phyloP scores from a whole-genome alignment of 2,113 vertebrate species.

The Neotragus pygmaeus region DNA sequence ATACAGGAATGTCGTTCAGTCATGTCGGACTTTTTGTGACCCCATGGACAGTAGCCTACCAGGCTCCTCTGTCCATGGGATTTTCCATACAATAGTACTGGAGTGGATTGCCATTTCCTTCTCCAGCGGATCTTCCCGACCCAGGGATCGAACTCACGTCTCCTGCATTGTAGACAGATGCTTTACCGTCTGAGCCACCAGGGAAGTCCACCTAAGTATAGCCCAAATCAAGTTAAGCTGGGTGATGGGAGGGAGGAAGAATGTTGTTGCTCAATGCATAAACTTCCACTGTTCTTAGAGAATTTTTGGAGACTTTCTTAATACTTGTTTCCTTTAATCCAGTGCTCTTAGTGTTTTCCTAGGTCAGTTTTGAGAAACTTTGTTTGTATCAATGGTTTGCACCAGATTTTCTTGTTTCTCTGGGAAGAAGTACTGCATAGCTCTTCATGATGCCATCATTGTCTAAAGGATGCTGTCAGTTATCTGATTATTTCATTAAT shows the following conservation, averaged over 20 bases:
- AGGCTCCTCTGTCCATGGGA: neutral
- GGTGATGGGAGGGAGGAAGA: rapidly evolving
- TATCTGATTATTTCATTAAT: conserved; percentile 13
- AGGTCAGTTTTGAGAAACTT: neutral
- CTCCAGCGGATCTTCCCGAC: neutral
- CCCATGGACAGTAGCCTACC: neutral
- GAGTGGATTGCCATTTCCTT: neutral
- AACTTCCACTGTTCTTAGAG: neutral
- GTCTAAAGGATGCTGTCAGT: neutral
- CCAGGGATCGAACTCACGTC: rapidly evolving
- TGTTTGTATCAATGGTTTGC: neutral
- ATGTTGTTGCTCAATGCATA: neutral
- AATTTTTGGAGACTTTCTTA: neutral
- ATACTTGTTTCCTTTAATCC: neutral
- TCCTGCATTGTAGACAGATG: neutral
- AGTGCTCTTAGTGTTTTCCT: neutral
- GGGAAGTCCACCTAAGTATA: neutral
- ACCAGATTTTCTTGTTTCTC: neutral
- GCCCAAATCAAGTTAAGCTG: neutral
- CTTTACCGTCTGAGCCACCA: neutral
- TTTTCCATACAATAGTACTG: neutral
- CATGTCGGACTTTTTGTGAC: rapidly evolving
- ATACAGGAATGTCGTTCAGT: neutral
- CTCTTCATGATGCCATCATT: neutral
- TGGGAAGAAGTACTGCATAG: neutral